Evolutionary conservation across 2,888 invertebrate genomes (phyloP).

Genomic region (Melieria omissa): DNA sequence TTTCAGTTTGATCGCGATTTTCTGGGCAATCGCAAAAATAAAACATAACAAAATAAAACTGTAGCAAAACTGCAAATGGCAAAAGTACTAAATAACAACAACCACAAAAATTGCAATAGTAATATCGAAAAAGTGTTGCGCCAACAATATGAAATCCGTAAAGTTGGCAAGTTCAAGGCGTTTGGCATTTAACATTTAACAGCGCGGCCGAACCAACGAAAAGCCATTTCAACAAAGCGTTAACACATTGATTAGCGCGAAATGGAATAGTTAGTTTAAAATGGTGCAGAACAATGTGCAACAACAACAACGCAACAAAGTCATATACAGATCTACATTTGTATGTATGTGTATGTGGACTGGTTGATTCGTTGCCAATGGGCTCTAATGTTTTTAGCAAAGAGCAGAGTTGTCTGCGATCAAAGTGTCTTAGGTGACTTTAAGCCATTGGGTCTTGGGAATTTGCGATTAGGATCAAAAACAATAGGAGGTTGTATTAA

Average conservation of each 20-base stretch:
- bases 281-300: slow-evolving; percentile 23
- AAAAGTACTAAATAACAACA: slow-evolving; percentile 1
- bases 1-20: too few species aligned
- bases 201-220: slow-evolving; percentile 7
- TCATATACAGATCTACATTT: too few species aligned
- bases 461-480: too few species aligned
- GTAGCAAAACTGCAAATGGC: neutral
- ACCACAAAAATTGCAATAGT: neutral
- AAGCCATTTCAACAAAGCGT: slow-evolving; percentile 5
- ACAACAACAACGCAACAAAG: too few species aligned
- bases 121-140: neutral
- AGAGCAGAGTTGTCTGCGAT: too few species aligned
- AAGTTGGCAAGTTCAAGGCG: slow-evolving; percentile 32
- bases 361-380: neutral
- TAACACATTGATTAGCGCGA: slow-evolving; percentile 31
- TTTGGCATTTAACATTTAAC: slow-evolving; percentile 30
- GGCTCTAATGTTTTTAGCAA: too few species aligned
- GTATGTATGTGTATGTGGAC: neutral
- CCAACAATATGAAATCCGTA: neutral
- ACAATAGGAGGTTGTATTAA: too few species aligned
- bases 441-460: too few species aligned
- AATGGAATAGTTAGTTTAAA: slow-evolving; percentile 30
- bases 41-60: neutral
- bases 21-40: too few species aligned
- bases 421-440: too few species aligned